Conservation (phyloP, 2,113 vertebrate genomes). For the Mastomys coucha region DNA sequence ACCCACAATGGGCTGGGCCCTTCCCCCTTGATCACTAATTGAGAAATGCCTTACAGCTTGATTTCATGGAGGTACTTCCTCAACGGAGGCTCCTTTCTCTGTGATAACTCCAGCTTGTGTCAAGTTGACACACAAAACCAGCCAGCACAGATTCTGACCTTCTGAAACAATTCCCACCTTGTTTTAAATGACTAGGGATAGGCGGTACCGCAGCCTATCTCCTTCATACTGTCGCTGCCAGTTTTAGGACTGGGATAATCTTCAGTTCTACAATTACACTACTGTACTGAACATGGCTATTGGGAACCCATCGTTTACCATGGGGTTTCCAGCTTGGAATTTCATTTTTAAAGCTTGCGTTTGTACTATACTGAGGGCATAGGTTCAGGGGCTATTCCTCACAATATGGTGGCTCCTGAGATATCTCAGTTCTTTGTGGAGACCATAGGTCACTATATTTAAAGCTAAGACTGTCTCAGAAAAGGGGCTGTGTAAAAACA, state of each 20-base stretch:
- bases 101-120: no score
- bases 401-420: neutral
- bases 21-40: no score
- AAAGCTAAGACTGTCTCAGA: neutral
- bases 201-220: neutral
- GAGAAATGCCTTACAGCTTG: no score
- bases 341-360: neutral
- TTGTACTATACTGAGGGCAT: neutral
- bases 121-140: no score
- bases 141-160: neutral
- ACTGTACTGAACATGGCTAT: neutral
- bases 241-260: neutral
- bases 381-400: neutral
- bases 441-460: conserved; percentile 18
- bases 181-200: neutral
- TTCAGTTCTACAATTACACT: neutral
- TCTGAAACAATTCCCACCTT: neutral
- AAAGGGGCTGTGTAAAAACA: neutral
- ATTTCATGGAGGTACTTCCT: no score
- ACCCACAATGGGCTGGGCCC: no score
- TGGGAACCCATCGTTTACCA: neutral
- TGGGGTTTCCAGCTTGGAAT: neutral
- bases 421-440: conserved; percentile 35
- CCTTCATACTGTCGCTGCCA: neutral
- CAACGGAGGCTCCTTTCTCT: no score